Conservation (phyloP, 2,888 invertebrate genomes). For the Lumbricus terrestris region DNA sequence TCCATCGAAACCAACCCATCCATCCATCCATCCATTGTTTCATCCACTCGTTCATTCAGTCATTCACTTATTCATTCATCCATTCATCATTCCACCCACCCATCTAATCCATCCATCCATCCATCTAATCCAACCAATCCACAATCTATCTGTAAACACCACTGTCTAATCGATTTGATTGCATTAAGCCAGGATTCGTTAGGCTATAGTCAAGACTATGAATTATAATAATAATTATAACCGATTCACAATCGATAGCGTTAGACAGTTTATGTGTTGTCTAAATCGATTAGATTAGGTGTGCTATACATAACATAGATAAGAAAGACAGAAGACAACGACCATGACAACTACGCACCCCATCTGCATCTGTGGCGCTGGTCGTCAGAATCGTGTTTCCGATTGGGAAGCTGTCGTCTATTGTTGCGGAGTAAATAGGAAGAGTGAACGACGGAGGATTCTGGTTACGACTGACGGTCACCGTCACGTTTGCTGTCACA, state of each 20-base stretch:
- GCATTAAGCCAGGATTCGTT: background rate
- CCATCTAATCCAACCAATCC: too few species aligned
- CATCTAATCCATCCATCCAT: too few species aligned
- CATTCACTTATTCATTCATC: too few species aligned
- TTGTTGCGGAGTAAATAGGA: conserved; percentile 33
- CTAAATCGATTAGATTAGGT: background rate
- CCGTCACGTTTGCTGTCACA: conserved; percentile 42
- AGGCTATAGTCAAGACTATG: background rate
- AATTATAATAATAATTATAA: background rate
- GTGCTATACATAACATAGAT: too few species aligned
- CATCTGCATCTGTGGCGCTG: conserved; percentile 78
- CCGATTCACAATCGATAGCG: background rate
- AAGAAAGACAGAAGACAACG: background rate
- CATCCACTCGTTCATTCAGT: too few species aligned
- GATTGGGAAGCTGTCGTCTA: conserved; percentile 43
- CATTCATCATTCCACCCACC: too few species aligned
- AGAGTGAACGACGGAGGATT: conserved; percentile 53
- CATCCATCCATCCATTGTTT: too few species aligned
- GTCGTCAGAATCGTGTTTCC: conserved; percentile 71
- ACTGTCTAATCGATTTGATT: background rate
- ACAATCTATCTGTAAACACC: background rate
- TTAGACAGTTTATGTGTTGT: too few species aligned
- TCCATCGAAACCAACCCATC: too few species aligned
- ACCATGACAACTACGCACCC: conserved; percentile 66
- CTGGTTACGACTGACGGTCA: conserved; percentile 48